These are phyloP conservation scores for Clistopyga incitator DNA, from an alignment of 2,888 invertebrate species.

Conservation along the genomic window DNA sequence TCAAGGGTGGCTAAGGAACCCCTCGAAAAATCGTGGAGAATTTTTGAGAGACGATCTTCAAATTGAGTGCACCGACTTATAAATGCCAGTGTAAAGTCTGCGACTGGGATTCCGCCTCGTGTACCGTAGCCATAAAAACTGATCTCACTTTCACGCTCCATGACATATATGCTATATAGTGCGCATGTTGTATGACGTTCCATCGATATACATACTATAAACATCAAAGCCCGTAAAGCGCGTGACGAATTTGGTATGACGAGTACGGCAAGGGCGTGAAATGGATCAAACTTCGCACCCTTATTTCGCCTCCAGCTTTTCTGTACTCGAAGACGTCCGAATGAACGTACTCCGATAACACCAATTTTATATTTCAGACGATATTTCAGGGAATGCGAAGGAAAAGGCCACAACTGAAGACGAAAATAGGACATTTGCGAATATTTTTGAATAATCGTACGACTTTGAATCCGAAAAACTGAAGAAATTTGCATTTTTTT, in stretches of 20 bases:
- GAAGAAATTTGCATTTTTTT: too few species aligned
- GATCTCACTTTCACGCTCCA: constrained; percentile 24
- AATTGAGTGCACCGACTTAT: constrained; percentile 82
- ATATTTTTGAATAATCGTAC: not conserved
- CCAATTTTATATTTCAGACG: not conserved
- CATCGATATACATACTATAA: constrained; percentile 18
- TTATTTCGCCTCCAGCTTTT: not conserved
- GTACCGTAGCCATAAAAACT: constrained; percentile 38
- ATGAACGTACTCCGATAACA: not conserved
- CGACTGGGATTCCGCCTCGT: constrained; percentile 73
- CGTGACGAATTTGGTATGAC: constrained; percentile 77
- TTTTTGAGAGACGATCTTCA: constrained; percentile 78
- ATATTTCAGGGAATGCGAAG: not conserved
- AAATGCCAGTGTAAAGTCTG: constrained; percentile 81
- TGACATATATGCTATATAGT: not conserved
- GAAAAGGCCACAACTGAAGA: not conserved
- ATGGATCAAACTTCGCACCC: constrained; percentile 73
- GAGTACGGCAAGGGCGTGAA: constrained; percentile 69
- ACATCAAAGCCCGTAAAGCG: constrained; percentile 74
- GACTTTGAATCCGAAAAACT: too few species aligned
- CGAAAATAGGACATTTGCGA: not conserved
- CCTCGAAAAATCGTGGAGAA: constrained; percentile 64
- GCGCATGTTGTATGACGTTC: not conserved
- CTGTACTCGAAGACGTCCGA: not conserved
- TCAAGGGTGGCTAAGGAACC: constrained; percentile 65